Evolutionary conservation across 2,797 vertebrate species (phyloP).

Genomic region (Brachyrhaphis roseni): DNA sequence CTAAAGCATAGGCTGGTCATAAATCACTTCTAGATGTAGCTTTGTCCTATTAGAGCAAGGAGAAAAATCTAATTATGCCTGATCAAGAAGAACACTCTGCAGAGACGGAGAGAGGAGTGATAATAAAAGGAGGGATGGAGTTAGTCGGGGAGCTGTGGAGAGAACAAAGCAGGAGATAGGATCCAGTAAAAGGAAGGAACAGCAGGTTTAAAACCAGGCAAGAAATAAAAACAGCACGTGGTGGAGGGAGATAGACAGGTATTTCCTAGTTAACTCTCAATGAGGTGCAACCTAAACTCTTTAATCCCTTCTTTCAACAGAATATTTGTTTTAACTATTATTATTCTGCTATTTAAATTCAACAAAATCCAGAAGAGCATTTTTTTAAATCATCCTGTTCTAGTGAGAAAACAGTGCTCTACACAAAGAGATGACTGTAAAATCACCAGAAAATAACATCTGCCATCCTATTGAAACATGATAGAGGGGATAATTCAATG

Average conservation of each 20-base stretch:
- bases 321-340: not conserved
- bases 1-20: conserved; percentile 72
- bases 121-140: conserved; percentile 74
- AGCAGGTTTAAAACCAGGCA: conserved; percentile 29
- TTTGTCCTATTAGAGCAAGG: conserved; percentile 81
- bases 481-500: not conserved
- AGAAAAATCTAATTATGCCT: conserved; percentile 83
- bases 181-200: conserved; percentile 40
- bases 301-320: not conserved
- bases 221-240: conserved; percentile 14
- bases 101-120: conserved; percentile 66
- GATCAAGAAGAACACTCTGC: conserved; percentile 78
- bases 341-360: not conserved
- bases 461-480: not conserved
- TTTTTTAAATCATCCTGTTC: not conserved
- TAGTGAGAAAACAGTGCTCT: not conserved
- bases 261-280: not conserved
- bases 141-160: conserved; percentile 52
- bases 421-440: not conserved
- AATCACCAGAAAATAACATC: not conserved
- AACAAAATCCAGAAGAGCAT: not conserved
- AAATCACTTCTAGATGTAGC: conserved; percentile 79
- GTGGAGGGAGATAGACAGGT: conserved; percentile 14
- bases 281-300: not conserved
- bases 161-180: conserved; percentile 50